Evolutionary conservation across 1,140 invertebrate genomes (phyloP), one percentile per base, ranked within the genome.

Genomic region (Nasonia giraulti): DNA sequence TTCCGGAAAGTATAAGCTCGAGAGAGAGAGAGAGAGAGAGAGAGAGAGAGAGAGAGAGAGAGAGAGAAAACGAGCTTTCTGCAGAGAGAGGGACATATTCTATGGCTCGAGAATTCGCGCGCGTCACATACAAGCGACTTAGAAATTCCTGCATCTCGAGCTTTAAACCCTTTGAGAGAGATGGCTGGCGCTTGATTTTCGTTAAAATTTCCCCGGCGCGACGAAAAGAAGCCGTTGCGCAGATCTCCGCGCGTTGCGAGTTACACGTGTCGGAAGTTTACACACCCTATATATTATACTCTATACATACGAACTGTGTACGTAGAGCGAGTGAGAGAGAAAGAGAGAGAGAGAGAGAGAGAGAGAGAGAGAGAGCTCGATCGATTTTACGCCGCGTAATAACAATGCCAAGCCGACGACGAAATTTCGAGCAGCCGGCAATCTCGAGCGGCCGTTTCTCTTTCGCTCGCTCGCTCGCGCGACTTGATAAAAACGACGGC

Each of bases 401-500:
- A 83, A 83, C 33, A 83, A 77, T 68, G n/a, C 31, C n/a, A n/a
- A n/a, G n/a, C n/a, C 50, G 12, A 55, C 12, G 71, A 31, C 27
- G 50, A 75, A 75, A 75, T 71, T 73, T 71, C 37, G 40, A 23
- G 33, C 44, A 20, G 68, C 44, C 31, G 27, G 71, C 71, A 62
- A 82, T 82, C 73, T 74, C 40, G 17, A 81, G 11, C 66, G 40
- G 66, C 23, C 79, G 79, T 73, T 33, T 73, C 68, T 73, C 68
- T 73, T 50, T 73, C 79, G 27, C 40, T 2, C 33, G 37, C 71
- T 27, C 27, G 27, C 27, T 27, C 27, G 71, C 73, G 66, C 68
- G 14, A 55, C 80, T 74, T 74, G 80, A 82, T 82, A 82, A 82
- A 82, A 76, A 82, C 73, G 71, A 68, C 50, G 33, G 47, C 50